Evolutionary conservation across 1,140 invertebrate species (phyloP), one percentile per base, ranked within the genome.

Genomic region (Octopus bimaculoides): DNA sequence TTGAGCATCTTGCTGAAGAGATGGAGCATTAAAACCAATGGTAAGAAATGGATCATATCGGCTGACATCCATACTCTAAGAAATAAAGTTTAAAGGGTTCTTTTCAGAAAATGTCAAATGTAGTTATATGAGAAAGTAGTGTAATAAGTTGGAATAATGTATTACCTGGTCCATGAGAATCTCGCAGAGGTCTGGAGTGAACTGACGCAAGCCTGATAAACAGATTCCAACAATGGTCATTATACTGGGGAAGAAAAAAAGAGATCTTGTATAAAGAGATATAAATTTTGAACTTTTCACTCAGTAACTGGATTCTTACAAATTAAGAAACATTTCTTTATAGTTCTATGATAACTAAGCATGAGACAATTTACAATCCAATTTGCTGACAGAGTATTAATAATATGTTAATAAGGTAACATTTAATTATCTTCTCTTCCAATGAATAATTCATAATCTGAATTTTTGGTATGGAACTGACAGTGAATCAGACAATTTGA

Each of bases 181-280:
- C 79, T 89, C 85, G 76, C 84, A 87, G 52, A 90, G 79, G 66
- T 87, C 84, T n/a, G 89, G 89, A 52, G 87, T 86, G 77, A 89
- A 89, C 14, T 87, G 83, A 54, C 84, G 79, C 12, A 89, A 61
- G 41, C 84, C 81, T 12, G 86, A 81, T 17, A 90, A 73, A 79
- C 84, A 80, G 52, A 85, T 80, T 6, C 78, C 82, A 9, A 89
- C 69, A 10, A 90, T 84, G 52, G 83, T 80, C 73, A 89, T 80
- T 79, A 90, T 85, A 69, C 88, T 89, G 81, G 6, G 83, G 82
- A 77, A 78, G 79, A 71, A 80, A 81, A n/a, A 75, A 54, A 79
- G 75, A 61, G 26, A 41, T 41, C 26, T 41, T 41, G 26, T 41
- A 41, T 2, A 41, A 41, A 41, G 26, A 41, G 26, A 41, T 41